Percentiles rank a stretch among this genome's conserved stretches.
These are phyloP conservation scores for Grantiella picta DNA, from an alignment of 2,113 vertebrate genomes.

Conservation along the genomic window DNA sequence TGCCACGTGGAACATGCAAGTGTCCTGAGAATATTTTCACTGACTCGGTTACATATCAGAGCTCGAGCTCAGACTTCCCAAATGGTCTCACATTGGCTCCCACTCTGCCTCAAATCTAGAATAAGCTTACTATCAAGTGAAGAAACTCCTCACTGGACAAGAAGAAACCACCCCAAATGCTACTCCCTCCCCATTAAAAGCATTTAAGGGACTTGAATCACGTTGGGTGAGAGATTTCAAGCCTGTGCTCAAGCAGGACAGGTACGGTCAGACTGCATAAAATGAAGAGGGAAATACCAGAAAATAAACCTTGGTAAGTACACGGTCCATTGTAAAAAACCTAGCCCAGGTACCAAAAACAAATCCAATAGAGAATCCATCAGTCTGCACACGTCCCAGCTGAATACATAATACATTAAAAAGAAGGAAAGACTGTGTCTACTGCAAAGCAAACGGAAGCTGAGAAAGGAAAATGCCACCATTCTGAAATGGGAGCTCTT, in stretches of 20 bases:
- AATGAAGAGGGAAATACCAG: neutral
- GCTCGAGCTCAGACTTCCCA: neutral
- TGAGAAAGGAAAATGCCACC: neutral
- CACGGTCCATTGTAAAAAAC: neutral
- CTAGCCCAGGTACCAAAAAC: neutral
- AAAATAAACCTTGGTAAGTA: neutral
- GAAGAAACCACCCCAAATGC: neutral
- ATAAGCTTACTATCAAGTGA: neutral
- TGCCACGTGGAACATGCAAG: neutral
- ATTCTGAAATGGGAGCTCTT: neutral
- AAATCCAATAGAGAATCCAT: slow-evolving; percentile 9
- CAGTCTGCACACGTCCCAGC: neutral
- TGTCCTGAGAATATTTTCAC: neutral
- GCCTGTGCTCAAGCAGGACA: neutral
- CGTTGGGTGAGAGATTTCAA: neutral
- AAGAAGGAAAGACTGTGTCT: neutral
- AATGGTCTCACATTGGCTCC: neutral
- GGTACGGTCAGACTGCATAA: neutral
- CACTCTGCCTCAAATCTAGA: neutral
- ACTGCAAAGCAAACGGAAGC: neutral
- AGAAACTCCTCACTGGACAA: neutral
- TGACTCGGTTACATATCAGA: neutral
- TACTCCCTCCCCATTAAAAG: neutral
- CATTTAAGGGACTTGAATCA: neutral
- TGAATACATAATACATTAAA: neutral